These are phyloP conservation scores for Falco novaeseelandiae DNA, from an alignment of 2,797 vertebrate species.

Conservation along the genomic window DNA sequence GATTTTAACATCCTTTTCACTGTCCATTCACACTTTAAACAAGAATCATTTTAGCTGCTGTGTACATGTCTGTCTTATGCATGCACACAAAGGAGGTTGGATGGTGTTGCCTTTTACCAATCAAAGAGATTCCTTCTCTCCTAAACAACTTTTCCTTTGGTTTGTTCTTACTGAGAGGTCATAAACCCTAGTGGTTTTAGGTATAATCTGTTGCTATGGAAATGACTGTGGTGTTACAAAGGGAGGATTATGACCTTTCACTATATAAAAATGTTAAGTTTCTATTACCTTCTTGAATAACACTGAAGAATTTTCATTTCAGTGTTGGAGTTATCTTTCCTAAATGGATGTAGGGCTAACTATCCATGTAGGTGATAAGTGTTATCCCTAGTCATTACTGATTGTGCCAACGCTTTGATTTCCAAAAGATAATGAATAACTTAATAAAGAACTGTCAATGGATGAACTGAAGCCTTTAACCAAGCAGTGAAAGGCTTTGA, in stretches of 20 bases:
- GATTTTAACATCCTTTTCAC: background rate
- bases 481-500: conserved; percentile 24
- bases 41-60: background rate
- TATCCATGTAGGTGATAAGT: conserved; percentile 47
- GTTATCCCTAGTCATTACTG: conserved; percentile 61
- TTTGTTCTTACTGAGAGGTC: conserved; percentile 46
- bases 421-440: conserved; percentile 63
- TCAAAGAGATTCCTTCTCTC: conserved; percentile 18
- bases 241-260: conserved; percentile 52
- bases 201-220: conserved; percentile 53
- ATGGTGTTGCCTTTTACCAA: background rate
- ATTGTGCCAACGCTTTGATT: conserved; percentile 64
- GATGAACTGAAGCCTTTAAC: conserved; percentile 1
- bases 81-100: background rate
- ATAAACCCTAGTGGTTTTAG: conserved; percentile 34
- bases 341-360: conserved; percentile 57
- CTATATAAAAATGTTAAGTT: conserved; percentile 58
- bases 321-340: conserved; percentile 28
- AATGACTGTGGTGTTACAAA: conserved; percentile 42
- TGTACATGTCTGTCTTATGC: background rate
- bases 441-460: conserved; percentile 31
- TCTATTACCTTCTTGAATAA: conserved; percentile 44
- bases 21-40: background rate
- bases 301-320: conserved; percentile 40
- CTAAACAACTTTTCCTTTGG: conserved; percentile 44